These are phyloP conservation scores for Pseudorasbora parva DNA, from an alignment of 2,113 vertebrate genomes.

Conservation along the genomic window DNA sequence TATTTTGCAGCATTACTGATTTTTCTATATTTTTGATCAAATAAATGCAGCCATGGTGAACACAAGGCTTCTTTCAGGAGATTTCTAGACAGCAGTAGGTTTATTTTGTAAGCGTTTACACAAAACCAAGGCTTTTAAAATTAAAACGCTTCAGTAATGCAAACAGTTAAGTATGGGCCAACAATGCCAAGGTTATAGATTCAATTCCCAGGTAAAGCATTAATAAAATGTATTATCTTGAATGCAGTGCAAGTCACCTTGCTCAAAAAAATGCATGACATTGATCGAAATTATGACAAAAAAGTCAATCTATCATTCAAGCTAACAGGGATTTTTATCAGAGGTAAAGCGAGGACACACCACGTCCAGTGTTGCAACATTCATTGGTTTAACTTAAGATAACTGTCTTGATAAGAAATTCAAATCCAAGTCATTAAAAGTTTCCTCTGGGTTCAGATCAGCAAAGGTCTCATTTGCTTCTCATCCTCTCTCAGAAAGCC, in stretches of 20 bases:
- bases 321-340: not conserved
- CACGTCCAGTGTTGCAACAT: not conserved
- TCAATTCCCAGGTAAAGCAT: not conserved
- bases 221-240: not conserved
- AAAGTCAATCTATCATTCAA: constrained; percentile 19
- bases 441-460: not conserved
- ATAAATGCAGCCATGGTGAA: not conserved
- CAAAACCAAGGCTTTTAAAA: not conserved
- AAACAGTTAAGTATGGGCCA: not conserved
- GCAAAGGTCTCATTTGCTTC: constrained; percentile 20
- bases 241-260: not conserved
- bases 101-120: not conserved
- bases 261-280: not conserved
- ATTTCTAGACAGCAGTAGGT: too few species aligned
- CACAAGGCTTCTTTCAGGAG: too few species aligned
- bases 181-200: not conserved
- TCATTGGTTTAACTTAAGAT: constrained; percentile 45
- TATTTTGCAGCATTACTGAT: not conserved
- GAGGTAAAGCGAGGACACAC: not conserved
- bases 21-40: not conserved
- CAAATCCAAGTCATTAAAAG: constrained; percentile 52
- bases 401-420: constrained; percentile 50
- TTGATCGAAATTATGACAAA: not conserved
- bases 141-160: not conserved
- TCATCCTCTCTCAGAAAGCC: constrained; percentile 25